A percentile compares a stretch with the other conserved stretches of the same genome.
Conservation (phyloP, 2,797 vertebrate species). For the Clarias fuscus region DNA sequence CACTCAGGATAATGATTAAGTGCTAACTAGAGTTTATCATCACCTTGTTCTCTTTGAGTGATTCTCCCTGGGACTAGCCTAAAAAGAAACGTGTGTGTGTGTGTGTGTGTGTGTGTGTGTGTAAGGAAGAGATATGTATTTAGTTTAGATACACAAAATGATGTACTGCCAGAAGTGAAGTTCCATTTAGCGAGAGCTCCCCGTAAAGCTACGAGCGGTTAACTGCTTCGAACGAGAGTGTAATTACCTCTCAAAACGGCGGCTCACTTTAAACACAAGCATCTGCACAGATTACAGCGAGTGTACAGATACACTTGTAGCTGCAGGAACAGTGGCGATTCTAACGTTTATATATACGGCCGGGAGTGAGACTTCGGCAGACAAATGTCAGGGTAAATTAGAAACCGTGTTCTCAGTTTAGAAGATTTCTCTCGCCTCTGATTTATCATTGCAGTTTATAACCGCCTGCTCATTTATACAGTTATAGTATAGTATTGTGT, state of each 20-base stretch:
- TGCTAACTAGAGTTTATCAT: constrained; percentile 61
- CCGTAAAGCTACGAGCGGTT: constrained; percentile 33
- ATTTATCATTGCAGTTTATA: background rate
- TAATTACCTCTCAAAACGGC: constrained; percentile 46
- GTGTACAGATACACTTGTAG: constrained; percentile 3
- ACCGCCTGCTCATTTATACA: background rate
- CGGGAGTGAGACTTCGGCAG: constrained; percentile 22
- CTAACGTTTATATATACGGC: constrained; percentile 33
- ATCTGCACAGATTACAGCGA: constrained; percentile 36
- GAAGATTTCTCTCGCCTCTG: background rate
- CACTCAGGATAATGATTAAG: constrained; percentile 65
- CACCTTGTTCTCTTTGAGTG: constrained; percentile 58
- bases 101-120: background rate
- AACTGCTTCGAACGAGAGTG: constrained; percentile 50
- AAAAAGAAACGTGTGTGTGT: constrained; percentile 31
- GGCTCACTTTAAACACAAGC: constrained; percentile 48
- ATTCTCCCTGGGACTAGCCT: constrained; percentile 56
- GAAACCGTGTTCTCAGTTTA: background rate
- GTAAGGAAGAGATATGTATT: constrained; percentile 10
- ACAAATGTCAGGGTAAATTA: constrained; percentile 21
- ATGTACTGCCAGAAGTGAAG: constrained; percentile 31
- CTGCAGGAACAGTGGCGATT: constrained; percentile 32
- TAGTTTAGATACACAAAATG: constrained; percentile 14
- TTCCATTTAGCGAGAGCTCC: constrained; percentile 38
- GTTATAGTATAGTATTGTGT: too few relatives aligned